Evolutionary conservation across 2,113 vertebrate species (phyloP).

Genomic region (Alexandromys fortis): DNA sequence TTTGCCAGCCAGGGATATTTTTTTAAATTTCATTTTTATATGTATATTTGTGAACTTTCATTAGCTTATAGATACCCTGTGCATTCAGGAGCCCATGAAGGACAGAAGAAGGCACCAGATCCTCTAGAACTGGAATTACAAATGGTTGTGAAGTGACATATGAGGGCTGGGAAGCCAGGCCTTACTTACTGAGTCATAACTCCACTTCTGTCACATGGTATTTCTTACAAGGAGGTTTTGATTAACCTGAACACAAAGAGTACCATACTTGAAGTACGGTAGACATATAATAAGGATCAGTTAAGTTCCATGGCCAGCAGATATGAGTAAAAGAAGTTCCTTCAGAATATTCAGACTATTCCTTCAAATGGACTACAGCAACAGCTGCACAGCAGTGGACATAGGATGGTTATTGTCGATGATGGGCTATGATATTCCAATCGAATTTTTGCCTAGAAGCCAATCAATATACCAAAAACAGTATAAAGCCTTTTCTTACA

Average conservation of each 20-base stretch:
- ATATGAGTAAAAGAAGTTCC: neutral
- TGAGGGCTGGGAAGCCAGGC: neutral
- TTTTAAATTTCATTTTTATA: neutral
- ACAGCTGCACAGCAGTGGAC: neutral
- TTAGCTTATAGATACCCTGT: neutral
- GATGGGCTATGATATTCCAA: neutral
- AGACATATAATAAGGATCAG: neutral
- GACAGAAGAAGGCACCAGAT: neutral
- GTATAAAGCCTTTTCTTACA: neutral
- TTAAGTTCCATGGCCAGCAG: neutral
- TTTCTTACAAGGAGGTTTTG: neutral
- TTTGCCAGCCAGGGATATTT: neutral
- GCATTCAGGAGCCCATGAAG: neutral
- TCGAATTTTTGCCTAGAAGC: neutral
- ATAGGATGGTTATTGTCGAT: neutral
- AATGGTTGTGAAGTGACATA: neutral
- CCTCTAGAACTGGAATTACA: neutral
- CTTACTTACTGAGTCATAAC: neutral
- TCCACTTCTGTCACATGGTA: neutral
- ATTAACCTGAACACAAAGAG: neutral
- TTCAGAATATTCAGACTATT: neutral
- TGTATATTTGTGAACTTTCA: neutral
- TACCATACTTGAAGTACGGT: slow-evolving; percentile 3
- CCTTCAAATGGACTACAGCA: neutral
- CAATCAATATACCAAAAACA: neutral